Base-by-base conservation (phyloP, 2,888 invertebrate genomes). In the Cephus sareptanus region DNA sequence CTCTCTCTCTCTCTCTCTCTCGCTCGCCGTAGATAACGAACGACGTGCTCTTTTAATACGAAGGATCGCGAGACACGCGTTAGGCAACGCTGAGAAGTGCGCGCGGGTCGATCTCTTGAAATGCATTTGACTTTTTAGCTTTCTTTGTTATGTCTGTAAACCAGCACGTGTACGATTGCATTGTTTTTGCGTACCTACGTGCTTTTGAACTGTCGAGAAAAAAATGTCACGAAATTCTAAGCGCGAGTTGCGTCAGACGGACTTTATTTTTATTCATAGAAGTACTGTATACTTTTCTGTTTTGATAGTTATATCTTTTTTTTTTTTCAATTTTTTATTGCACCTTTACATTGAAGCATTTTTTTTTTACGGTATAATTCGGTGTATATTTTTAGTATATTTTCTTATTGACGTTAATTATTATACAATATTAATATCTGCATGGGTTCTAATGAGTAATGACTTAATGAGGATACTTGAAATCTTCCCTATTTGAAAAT, bases 1-100 rank as follows among this genome's bases (percentile, higher is more conserved):
- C 71, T 71, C 71, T 82, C 81, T 79, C 84, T 83, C 81, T n/a
- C 76, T 82, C 81, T 79, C 83, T 82, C 81, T 79, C 84, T 83
- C 81, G 80, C 71, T 71, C 71, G 6, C 1, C 31, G 6, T 33
- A 71, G 31, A 33, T 11, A 31, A 71, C 71, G 13, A 71, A 13
- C 13, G 3, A 71, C 71, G 31, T 33, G 13, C 71, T 71, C 71
- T 71, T 34, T 71, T 4, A 56, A 56, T 23, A 56, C 23, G 56
- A 56, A 56, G 56, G 56, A 56, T 56, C 23, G 23, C 56, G 23
- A 56, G 56, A 56, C 56, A 56, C 56, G 56, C 56, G 56, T 56
- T 23, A 56, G 56, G 23, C 56, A 56, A 15, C 56, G 9, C 23
- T 56, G 56, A 56, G 23, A 56, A 23, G 56, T 56, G 56, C 23